These are phyloP conservation scores for Catostylus mosaicus DNA, from an alignment of 30 jellyfish, hydroid and myxozoan genomes.

Conservation along the genomic window DNA sequence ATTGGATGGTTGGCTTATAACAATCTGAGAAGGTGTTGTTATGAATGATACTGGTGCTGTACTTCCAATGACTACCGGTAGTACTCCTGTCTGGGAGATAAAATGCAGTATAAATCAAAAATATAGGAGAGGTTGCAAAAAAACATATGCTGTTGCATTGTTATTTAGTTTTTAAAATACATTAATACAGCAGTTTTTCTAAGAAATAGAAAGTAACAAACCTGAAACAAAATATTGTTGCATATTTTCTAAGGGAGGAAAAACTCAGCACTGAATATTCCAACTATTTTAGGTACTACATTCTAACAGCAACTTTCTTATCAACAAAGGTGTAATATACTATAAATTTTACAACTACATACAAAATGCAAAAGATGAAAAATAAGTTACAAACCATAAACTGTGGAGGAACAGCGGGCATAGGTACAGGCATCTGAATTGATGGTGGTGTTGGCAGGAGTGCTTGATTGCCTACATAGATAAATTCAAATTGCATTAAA, in stretches of 20 bases:
- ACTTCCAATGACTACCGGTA: conserved; percentile 43
- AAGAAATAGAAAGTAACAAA: too few relatives aligned
- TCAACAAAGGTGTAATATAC: too few relatives aligned
- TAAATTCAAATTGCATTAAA: too few relatives aligned
- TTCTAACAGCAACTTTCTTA: too few relatives aligned
- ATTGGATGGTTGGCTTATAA: conserved; percentile 4
- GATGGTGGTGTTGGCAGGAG: conserved; percentile 71
- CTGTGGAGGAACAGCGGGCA: conserved; percentile 73
- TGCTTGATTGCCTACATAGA: conserved; percentile 42
- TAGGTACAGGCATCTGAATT: conserved; percentile 67
- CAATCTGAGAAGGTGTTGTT: conserved; percentile 15
- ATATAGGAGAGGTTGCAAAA: not conserved
- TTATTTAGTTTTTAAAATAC: too few relatives aligned
- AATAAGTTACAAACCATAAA: conserved; percentile 44
- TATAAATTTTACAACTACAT: too few relatives aligned
- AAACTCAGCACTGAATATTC: too few relatives aligned
- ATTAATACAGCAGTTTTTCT: too few relatives aligned
- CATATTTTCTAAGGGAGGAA: too few relatives aligned
- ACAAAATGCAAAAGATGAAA: not conserved
- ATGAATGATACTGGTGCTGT: conserved; percentile 38
- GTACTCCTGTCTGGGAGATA: conserved; percentile 36
- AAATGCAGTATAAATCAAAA: too few relatives aligned
- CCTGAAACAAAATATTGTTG: too few relatives aligned
- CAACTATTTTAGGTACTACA: too few relatives aligned
- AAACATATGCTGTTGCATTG: not conserved